A percentile compares a stretch with the other conserved stretches of the same genome.
Conservation (phyloP, 1,140 invertebrate genomes). For the Calliphora vicina region DNA sequence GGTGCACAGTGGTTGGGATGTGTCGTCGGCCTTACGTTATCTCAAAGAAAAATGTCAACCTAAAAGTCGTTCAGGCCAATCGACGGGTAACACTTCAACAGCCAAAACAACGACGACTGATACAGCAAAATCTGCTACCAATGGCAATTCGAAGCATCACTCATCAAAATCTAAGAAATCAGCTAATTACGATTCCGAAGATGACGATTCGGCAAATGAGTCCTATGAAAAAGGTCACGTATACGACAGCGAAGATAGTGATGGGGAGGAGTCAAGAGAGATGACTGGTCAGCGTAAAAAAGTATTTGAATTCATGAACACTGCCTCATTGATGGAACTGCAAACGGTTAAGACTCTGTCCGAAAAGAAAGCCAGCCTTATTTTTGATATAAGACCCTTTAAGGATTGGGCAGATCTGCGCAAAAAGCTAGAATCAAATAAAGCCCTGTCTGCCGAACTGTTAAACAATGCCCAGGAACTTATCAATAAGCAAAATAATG, state of each 20-base stretch:
- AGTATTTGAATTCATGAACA: conserved; percentile 81
- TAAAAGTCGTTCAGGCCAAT: not conserved
- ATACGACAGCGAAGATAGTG: conserved; percentile 73
- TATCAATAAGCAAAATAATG: conserved; percentile 73
- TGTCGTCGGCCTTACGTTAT: conserved; percentile 50
- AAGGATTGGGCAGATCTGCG: conserved; percentile 77
- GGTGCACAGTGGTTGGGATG: conserved; percentile 56
- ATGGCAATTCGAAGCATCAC: conserved; percentile 44
- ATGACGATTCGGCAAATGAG: conserved; percentile 53
- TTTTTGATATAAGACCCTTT: conserved; percentile 75
- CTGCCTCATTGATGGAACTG: conserved; percentile 71
- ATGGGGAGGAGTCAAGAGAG: conserved; percentile 74
- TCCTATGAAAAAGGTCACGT: conserved; percentile 56
- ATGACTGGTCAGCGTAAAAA: conserved; percentile 74
- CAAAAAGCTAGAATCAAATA: conserved; percentile 74
- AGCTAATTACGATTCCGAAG: conserved; percentile 50
- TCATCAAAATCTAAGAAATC: conserved; percentile 39
- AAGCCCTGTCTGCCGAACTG: conserved; percentile 73
- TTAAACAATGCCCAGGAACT: conserved; percentile 78
- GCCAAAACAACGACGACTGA: not conserved
- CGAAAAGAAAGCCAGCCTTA: conserved; percentile 75
- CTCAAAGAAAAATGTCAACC: conserved; percentile 53
- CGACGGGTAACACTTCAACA: not conserved
- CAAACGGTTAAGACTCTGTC: conserved; percentile 74
- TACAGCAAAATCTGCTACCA: conserved; percentile 38